Conservation (phyloP, 2,888 invertebrate species). For the Caenorhabditis japonica region DNA sequence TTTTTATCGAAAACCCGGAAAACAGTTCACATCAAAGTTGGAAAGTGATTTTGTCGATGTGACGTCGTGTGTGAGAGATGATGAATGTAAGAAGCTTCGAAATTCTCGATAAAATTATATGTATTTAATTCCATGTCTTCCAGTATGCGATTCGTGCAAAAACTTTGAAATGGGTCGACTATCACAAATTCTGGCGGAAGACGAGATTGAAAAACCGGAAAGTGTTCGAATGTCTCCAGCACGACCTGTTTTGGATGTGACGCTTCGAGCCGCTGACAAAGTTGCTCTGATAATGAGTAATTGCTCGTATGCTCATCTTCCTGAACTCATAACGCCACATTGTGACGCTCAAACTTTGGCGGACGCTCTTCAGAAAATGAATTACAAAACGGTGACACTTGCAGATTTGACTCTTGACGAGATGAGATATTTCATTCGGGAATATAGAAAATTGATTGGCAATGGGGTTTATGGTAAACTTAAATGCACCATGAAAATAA, state of each 20-base stretch:
- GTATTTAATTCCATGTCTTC: conserved; percentile 28
- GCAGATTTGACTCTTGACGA: conserved; percentile 78
- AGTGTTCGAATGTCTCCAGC: neutral
- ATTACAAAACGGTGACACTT: conserved; percentile 79
- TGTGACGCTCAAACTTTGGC: conserved; percentile 78
- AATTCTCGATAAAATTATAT: neutral
- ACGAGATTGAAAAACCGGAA: conserved; percentile 30
- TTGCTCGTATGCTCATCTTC: conserved; percentile 77
- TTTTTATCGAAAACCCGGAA: conserved; percentile 55
- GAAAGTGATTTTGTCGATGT: conserved; percentile 68
- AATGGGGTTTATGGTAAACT: conserved; percentile 77
- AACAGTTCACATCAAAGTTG: conserved; percentile 63
- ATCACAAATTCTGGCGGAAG: conserved; percentile 54
- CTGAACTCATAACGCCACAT: conserved; percentile 75
- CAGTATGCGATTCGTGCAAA: conserved; percentile 67
- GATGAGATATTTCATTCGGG: conserved; percentile 78
- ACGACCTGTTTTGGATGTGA: conserved; percentile 5
- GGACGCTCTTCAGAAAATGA: conserved; percentile 69
- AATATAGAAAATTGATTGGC: conserved; percentile 78
- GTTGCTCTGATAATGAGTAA: conserved; percentile 79
- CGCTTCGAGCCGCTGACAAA: conserved; percentile 76
- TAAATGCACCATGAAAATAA: neutral
- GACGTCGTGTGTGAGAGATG: conserved; percentile 51
- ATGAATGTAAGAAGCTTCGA: conserved; percentile 32
- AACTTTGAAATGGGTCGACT: conserved; percentile 56